These are phyloP conservation scores for Clamator glandarius DNA, from an alignment of 2,797 vertebrate species.

Conservation along the genomic window DNA sequence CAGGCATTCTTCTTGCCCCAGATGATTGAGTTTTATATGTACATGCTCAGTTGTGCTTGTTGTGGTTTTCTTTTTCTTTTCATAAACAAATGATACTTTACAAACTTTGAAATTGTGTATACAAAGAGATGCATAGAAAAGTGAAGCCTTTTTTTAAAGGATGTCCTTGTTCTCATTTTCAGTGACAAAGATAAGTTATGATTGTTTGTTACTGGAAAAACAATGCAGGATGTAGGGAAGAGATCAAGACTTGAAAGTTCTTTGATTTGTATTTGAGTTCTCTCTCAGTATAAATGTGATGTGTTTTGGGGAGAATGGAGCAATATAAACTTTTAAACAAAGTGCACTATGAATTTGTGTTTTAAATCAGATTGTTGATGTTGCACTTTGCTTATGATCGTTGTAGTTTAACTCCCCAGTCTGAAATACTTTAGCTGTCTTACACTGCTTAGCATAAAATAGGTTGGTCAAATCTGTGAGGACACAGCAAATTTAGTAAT, in stretches of 20 bases:
- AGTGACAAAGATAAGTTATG: background rate
- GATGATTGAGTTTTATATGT: background rate
- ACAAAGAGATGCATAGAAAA: background rate
- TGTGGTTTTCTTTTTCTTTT: background rate
- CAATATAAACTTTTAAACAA: background rate
- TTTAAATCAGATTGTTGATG: background rate
- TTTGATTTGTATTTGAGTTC: background rate
- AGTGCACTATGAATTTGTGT: background rate
- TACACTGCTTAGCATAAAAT: background rate
- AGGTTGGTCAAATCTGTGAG: background rate
- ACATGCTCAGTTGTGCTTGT: background rate
- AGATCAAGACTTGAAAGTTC: background rate
- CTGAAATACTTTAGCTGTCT: background rate
- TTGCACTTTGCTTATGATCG: background rate
- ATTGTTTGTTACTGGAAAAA: background rate
- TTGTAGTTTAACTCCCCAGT: background rate
- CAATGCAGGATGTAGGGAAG: background rate
- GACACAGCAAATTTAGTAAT: background rate
- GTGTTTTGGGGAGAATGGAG: background rate
- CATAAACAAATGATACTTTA: background rate
- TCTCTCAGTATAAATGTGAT: background rate
- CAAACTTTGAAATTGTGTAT: background rate
- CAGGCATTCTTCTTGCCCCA: background rate
- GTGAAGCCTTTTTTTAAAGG: background rate
- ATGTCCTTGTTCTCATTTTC: background rate